Conservation (phyloP, 2,888 invertebrate species). For the Tillus elongatus region DNA sequence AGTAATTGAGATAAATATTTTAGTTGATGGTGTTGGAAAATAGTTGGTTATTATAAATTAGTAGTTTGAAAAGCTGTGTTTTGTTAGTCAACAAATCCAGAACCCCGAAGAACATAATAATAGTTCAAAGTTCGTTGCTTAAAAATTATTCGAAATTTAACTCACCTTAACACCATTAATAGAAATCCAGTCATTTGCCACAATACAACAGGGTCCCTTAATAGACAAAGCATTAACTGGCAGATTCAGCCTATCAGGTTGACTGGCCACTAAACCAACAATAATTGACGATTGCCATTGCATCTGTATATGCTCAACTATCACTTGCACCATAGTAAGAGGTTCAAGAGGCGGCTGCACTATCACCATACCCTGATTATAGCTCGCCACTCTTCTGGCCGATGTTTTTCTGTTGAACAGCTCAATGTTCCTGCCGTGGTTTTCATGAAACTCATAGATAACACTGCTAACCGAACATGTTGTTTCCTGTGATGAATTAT, state of each 20-base stretch:
- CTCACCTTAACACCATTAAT: slow-evolving; percentile 70
- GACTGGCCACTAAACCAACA: slow-evolving; percentile 72
- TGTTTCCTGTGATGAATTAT: slow-evolving; percentile 13
- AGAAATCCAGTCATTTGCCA: slow-evolving; percentile 73
- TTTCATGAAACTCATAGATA: slow-evolving; percentile 64
- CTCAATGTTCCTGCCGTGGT: slow-evolving; percentile 75
- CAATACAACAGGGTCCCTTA: slow-evolving; percentile 71
- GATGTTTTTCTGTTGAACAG: slow-evolving; percentile 54
- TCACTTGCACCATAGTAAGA: slow-evolving; percentile 33
- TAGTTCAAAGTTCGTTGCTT: neutral
- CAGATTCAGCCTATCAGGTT: slow-evolving; percentile 56
- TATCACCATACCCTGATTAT: slow-evolving; percentile 73
- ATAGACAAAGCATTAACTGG: slow-evolving; percentile 66
- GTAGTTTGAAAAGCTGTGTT: neutral
- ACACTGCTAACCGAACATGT: slow-evolving; percentile 11
- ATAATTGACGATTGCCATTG: slow-evolving; percentile 55
- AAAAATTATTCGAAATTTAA: slow-evolving; percentile 13
- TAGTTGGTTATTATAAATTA: too few species aligned
- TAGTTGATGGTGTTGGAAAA: too few species aligned
- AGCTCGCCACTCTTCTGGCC: slow-evolving; percentile 70
- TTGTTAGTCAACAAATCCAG: too few species aligned
- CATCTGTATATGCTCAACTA: slow-evolving; percentile 41
- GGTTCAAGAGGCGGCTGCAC: slow-evolving; percentile 42
- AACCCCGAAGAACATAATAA: too few species aligned
- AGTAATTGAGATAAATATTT: too few species aligned